phyloP scores from a whole-genome alignment of 2,797 vertebrate species.

The Varecia variegata region DNA sequence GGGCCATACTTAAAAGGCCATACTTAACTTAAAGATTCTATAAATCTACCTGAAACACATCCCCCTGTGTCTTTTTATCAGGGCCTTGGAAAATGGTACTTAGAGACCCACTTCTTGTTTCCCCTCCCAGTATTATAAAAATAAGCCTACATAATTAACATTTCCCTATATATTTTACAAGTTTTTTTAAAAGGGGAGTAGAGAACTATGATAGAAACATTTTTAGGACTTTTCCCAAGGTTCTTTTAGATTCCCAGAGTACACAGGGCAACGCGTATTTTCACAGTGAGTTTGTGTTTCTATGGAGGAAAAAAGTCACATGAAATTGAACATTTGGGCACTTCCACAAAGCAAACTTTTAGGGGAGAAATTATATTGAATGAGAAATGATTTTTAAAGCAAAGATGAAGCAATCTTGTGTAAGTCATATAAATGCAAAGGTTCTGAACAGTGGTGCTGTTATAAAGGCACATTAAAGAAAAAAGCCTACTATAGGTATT shows the following conservation, averaged over 20 bases:
- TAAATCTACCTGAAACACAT: not conserved
- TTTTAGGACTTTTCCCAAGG: not conserved
- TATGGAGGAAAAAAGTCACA: not conserved
- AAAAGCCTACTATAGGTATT: not conserved
- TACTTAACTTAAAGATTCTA: too few relatives aligned
- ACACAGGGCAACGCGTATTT: not conserved
- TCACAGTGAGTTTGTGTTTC: not conserved
- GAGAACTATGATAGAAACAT: not conserved
- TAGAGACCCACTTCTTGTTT: not conserved
- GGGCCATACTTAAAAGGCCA: too few relatives aligned
- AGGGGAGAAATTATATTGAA: not conserved
- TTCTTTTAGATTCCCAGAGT: not conserved
- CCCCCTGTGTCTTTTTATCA: not conserved
- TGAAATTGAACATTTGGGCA: not conserved
- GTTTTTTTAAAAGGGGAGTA: not conserved
- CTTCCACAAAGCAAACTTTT: not conserved
- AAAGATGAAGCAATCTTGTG: not conserved
- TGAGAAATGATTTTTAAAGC: not conserved
- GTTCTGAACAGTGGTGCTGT: not conserved
- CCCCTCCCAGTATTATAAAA: not conserved
- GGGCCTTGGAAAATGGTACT: not conserved
- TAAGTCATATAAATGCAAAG: not conserved
- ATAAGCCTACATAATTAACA: not conserved
- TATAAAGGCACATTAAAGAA: not conserved
- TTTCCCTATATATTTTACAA: not conserved